phyloP scores from a whole-genome alignment of 2,888 invertebrate genomes.

The Volucella inanis region DNA sequence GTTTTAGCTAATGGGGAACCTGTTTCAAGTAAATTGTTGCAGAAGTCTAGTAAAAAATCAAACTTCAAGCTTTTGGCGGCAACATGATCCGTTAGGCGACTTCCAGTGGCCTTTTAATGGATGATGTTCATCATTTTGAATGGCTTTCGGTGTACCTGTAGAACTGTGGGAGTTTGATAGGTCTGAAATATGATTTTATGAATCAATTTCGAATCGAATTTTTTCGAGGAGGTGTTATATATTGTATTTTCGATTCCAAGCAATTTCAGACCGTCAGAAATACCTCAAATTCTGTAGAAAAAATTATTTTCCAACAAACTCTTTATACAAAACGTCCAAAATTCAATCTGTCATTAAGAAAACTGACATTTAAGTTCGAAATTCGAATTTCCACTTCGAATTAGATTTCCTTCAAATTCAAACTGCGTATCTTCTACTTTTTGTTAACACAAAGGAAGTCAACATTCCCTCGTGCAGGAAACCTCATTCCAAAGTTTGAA shows the following conservation, averaged over 20 bases:
- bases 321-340: too few species aligned
- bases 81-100: neutral
- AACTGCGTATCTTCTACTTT: slow-evolving; percentile 8
- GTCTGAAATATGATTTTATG: too few species aligned
- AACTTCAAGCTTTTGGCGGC: neutral
- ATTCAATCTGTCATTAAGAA: neutral
- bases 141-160: too few species aligned
- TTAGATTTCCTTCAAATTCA: neutral
- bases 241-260: too few species aligned
- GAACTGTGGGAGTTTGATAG: too few species aligned
- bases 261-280: too few species aligned
- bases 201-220: too few species aligned
- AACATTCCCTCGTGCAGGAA: slow-evolving; percentile 35
- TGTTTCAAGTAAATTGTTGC: slow-evolving; percentile 8
- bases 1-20: slow-evolving; percentile 27
- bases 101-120: too few species aligned
- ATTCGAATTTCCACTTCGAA: neutral
- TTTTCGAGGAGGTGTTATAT: too few species aligned
- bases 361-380: neutral
- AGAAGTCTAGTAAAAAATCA: neutral
- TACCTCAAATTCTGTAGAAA: too few species aligned
- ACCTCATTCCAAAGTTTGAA: slow-evolving; percentile 59
- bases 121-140: too few species aligned
- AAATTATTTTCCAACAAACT: too few species aligned
- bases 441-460: slow-evolving; percentile 37